phyloP scores from a whole-genome alignment of 2,113 vertebrate species.

The Xenus cinereus region DNA sequence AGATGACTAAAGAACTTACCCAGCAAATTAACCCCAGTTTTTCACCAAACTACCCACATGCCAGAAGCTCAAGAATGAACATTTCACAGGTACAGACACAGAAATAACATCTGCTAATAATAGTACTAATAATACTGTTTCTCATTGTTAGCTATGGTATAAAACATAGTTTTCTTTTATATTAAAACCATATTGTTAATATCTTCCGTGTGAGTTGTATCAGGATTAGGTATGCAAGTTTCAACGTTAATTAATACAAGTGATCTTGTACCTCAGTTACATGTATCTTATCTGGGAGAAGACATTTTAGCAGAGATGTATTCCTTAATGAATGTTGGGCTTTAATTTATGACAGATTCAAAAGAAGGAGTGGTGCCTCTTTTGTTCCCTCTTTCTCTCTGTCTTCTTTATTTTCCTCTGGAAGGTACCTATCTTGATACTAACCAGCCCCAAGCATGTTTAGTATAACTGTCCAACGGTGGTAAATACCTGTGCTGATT shows the following conservation, averaged over 20 bases:
- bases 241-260: not conserved
- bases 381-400: not conserved
- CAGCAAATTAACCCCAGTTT: not conserved
- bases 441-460: constrained; percentile 33
- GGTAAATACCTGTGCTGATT: constrained; percentile 40
- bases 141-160: not conserved
- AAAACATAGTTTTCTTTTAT: not conserved
- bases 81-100: not conserved
- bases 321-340: not conserved
- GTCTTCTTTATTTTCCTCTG: constrained; percentile 28
- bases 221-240: not conserved
- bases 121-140: not conserved
- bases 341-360: not conserved
- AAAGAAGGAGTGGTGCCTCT: not conserved
- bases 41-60: not conserved
- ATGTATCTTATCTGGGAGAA: not conserved
- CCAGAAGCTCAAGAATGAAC: not conserved
- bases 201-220: not conserved
- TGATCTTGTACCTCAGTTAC: not conserved
- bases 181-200: not conserved
- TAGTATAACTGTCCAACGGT: constrained; percentile 12
- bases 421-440: constrained; percentile 14
- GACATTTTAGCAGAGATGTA: not conserved
- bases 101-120: not conserved
- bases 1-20: not conserved